These are phyloP conservation scores for Pteropus rufus DNA, from an alignment of 2,797 vertebrate genomes.

Conservation along the genomic window DNA sequence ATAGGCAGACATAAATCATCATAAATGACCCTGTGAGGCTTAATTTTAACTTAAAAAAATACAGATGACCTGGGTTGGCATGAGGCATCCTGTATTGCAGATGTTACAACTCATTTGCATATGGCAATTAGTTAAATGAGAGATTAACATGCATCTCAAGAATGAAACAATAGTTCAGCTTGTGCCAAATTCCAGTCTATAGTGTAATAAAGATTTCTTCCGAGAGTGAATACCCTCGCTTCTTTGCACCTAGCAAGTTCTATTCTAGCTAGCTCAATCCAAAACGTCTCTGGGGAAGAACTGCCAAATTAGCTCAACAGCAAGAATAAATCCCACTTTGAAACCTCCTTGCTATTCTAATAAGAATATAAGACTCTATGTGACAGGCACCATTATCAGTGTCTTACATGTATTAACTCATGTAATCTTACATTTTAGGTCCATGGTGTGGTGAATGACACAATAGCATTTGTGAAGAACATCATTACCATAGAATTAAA, in stretches of 20 bases:
- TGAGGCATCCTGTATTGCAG: neutral
- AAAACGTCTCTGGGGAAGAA: neutral
- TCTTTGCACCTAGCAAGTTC: neutral
- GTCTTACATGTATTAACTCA: neutral
- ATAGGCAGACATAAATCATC: neutral
- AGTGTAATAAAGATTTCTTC: neutral
- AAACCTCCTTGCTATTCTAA: neutral
- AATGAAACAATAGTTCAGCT: neutral
- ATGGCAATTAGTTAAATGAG: neutral
- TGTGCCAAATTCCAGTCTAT: neutral
- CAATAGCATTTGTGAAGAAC: slow-evolving; percentile 94
- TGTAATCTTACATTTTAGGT: slow-evolving; percentile 84
- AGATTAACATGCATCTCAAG: neutral
- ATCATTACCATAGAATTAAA: slow-evolving; percentile 98
- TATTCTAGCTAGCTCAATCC: neutral
- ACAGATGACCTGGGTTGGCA: neutral
- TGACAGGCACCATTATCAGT: neutral
- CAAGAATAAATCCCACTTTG: neutral
- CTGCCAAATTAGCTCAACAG: neutral
- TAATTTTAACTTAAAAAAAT: neutral
- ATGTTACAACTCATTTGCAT: neutral
- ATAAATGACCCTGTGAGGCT: neutral
- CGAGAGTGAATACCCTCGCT: neutral
- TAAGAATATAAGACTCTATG: neutral
- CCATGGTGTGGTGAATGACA: slow-evolving; percentile 95